Evolutionary conservation across 2,888 invertebrate genomes (phyloP).

Genomic region (Xiphydria camelus): DNA sequence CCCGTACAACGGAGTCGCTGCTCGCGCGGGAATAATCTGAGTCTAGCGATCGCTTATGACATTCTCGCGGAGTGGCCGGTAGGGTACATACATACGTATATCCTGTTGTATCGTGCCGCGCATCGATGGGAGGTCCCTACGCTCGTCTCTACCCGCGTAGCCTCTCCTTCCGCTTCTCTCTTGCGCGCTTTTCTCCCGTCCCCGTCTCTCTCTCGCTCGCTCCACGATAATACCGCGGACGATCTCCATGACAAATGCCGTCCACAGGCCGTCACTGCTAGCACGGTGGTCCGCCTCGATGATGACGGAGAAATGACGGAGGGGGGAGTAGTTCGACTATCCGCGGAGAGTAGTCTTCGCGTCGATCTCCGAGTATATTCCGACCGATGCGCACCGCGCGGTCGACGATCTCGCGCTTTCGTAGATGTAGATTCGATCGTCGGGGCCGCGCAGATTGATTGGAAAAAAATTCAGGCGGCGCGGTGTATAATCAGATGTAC

Average conservation of each 20-base stretch:
- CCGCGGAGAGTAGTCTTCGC: slow-evolving; percentile 8
- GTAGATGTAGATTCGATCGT: too few species aligned
- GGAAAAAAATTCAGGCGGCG: too few species aligned
- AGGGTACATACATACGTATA: too few species aligned
- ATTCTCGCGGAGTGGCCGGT: too few species aligned
- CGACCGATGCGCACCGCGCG: too few species aligned
- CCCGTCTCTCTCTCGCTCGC: slow-evolving; percentile 7
- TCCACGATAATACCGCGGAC: slow-evolving; percentile 31
- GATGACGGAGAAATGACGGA: slow-evolving; percentile 14
- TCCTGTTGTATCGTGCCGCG: neutral
- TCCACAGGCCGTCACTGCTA: slow-evolving; percentile 22
- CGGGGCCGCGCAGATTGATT: too few species aligned
- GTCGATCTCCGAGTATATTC: slow-evolving; percentile 29
- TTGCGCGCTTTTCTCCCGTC: slow-evolving; percentile 3
- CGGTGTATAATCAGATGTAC: too few species aligned
- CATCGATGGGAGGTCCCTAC: slow-evolving; percentile 13
- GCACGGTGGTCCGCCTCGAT: slow-evolving; percentile 30
- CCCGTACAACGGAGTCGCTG: too few species aligned
- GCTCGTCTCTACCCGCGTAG: slow-evolving; percentile 18
- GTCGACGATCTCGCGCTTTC: too few species aligned
- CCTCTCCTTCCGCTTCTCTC: slow-evolving; percentile 14
- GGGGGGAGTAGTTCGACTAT: slow-evolving; percentile 20
- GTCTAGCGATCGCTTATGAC: neutral
- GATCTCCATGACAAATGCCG: slow-evolving; percentile 44
- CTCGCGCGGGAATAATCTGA: too few species aligned